Evolutionary conservation across 2,113 vertebrate species (phyloP), one percentile per base, ranked within the genome.

Genomic region (Illadopsis cleaveri): DNA sequence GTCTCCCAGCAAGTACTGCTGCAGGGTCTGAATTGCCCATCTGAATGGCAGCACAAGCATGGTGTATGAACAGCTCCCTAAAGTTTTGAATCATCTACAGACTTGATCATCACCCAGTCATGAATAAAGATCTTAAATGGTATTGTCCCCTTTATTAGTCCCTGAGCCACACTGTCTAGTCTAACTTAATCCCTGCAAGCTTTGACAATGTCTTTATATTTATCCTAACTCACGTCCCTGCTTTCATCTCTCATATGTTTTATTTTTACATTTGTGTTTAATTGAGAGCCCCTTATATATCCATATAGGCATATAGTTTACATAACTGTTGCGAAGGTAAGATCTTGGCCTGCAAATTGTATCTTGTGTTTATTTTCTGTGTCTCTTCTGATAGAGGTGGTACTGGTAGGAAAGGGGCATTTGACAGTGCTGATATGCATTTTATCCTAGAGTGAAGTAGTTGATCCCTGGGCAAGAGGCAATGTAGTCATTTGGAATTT

Each of bases 361-460:
- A 15, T 58, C 31, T 61, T 81, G 5, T 62, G 15, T 61, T 94
- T 61, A 71, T 6, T 58, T 10, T 50, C 10, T 0, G 0, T 27
- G 8, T 48, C 12, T 57, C 15, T 71, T 75, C 40, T 64, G 25
- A 20, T 48, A 28, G 24, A 56, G n/a, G 19, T 42, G 10, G 4
- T 57, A 45, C 6, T 76, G 25, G 25, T 70, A 58, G 70, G 15
- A 69, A 68, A 48, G 9, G 12, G 9, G 1, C 23, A 50, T 71
- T 60, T 73, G 15, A 64, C 19, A 75, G 17, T n/a, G 37, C 9
- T 80, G 58, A 51, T 92, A 58, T 17, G 11, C 15, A 23, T 38
- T 94, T 94, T 89, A 45, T 61, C 15, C 40, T 65, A 45, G 15
- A 15, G 9, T 27, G 21, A 91, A 42, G 33, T 20, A 62, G n/a